These are phyloP conservation scores for Bucco capensis DNA, from an alignment of 2,113 vertebrate genomes.

Conservation along the genomic window DNA sequence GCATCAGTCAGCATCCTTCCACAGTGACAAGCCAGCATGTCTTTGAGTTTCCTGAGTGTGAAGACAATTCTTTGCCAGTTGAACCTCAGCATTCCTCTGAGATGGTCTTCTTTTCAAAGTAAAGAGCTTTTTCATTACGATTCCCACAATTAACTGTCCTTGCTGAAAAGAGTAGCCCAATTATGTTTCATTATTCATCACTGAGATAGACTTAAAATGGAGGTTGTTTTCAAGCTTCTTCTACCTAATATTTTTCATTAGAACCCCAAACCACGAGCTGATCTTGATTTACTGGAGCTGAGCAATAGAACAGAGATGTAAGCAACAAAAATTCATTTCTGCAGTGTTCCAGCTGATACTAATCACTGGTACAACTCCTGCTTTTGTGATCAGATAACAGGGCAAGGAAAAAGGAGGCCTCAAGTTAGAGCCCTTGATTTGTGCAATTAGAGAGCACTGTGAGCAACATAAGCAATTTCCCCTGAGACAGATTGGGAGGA, in stretches of 20 bases:
- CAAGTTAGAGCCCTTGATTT: background rate
- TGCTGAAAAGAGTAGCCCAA: background rate
- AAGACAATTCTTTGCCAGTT: background rate
- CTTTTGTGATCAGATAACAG: background rate
- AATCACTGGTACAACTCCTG: background rate
- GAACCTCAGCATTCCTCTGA: background rate
- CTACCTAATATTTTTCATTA: background rate
- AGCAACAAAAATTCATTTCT: background rate
- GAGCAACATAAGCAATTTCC: background rate
- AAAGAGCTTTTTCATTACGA: background rate
- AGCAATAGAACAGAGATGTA: background rate
- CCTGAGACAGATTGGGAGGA: background rate
- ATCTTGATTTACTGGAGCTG: background rate
- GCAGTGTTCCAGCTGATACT: background rate
- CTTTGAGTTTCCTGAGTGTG: background rate
- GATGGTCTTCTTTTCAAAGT: background rate
- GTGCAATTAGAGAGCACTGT: background rate
- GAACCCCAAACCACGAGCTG: background rate
- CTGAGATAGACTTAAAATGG: background rate
- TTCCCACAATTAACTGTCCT: background rate
- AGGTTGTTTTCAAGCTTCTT: background rate
- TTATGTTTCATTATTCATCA: background rate
- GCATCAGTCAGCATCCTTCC: background rate
- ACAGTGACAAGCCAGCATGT: background rate
- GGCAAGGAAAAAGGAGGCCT: background rate